Conservation (phyloP, 2,113 vertebrate genomes). For the Cryptomyrus ogoouensis region DNA sequence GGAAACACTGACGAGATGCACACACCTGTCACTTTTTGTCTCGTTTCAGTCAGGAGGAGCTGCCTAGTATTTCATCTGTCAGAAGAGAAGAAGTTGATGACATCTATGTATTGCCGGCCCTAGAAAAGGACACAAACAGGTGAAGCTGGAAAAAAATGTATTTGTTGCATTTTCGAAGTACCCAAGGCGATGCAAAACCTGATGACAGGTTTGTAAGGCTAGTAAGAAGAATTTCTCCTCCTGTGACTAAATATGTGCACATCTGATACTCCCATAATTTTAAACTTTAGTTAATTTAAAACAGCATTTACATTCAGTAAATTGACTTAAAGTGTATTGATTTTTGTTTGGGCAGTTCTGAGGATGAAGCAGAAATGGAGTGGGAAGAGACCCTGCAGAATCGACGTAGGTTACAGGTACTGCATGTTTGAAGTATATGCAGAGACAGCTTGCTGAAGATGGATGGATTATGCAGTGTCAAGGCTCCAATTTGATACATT, state of each 20-base stretch:
- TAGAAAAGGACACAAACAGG: constrained; percentile 76
- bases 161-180: not conserved
- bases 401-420: constrained; percentile 69
- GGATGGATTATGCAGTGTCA: not conserved
- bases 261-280: not conserved
- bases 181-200: not conserved
- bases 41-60: constrained; percentile 60
- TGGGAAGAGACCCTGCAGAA: constrained; percentile 62
- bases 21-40: constrained; percentile 1
- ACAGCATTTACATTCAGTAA: not conserved
- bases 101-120: constrained; percentile 76
- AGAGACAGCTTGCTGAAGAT: not conserved
- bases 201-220: not conserved
- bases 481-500: not conserved
- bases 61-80: constrained; percentile 78
- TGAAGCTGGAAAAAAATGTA: constrained; percentile 35
- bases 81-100: constrained; percentile 74
- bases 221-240: not conserved
- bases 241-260: not conserved
- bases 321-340: not conserved
- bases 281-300: not conserved
- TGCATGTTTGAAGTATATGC: not conserved
- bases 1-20: not conserved
- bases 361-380: constrained; percentile 76
- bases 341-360: constrained; percentile 48